Conservation (phyloP, 1,140 invertebrate species). For the Helicoverpa armigera region DNA sequence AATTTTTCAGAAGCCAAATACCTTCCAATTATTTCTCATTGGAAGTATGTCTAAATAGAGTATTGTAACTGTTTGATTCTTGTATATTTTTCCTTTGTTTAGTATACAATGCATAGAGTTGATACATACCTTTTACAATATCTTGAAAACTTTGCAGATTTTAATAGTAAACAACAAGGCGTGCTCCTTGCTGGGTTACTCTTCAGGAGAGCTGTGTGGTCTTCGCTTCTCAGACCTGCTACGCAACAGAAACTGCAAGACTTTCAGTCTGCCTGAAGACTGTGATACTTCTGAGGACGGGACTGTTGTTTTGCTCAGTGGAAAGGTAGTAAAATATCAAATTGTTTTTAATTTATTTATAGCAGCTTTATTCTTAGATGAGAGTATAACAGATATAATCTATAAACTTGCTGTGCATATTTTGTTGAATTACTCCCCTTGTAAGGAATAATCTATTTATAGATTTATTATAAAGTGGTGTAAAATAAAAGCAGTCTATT, state of each 20-base stretch:
- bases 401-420: not conserved
- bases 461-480: too few relatives aligned
- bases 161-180: constrained; percentile 89
- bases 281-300: constrained; percentile 87
- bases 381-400: too few relatives aligned
- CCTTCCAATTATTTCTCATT: too few relatives aligned
- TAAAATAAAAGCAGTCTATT: too few relatives aligned
- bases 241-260: constrained; percentile 84
- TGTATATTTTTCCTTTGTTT: too few relatives aligned
- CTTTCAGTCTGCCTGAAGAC: constrained; percentile 87
- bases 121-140: not conserved
- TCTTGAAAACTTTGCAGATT: constrained; percentile 80
- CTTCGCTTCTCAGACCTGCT: constrained; percentile 87
- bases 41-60: too few relatives aligned
- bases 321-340: constrained; percentile 84
- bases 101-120: too few relatives aligned
- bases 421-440: too few relatives aligned
- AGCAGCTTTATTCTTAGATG: too few relatives aligned
- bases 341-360: not conserved
- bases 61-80: too few relatives aligned
- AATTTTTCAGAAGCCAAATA: too few relatives aligned
- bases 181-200: constrained; percentile 88
- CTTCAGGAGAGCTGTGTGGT: constrained; percentile 86
- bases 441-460: too few relatives aligned
- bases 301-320: constrained; percentile 87